Percentiles rank a stretch among this genome's conserved stretches.
These are phyloP conservation scores for Raja brachyura DNA, from an alignment of 2,113 vertebrate genomes.

Conservation along the genomic window DNA sequence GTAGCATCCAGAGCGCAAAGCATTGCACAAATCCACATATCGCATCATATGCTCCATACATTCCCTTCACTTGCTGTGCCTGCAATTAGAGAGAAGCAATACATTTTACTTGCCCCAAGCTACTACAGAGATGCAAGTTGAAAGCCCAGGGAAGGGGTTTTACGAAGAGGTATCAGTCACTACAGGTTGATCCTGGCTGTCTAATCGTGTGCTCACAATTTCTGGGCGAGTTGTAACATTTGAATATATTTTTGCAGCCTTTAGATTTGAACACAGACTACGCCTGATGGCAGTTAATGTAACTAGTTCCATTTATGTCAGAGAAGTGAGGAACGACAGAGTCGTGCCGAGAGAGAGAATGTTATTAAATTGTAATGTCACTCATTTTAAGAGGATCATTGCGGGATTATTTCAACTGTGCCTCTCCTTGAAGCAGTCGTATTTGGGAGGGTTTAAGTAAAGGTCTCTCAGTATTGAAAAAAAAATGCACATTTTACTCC, in stretches of 20 bases:
- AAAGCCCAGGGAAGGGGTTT: neutral
- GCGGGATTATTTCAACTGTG: neutral
- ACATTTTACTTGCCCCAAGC: neutral
- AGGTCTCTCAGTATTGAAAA: neutral
- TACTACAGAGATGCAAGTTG: neutral
- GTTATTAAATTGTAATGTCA: neutral
- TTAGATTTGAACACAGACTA: neutral
- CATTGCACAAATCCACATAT: neutral
- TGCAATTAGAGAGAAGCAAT: constrained; percentile 15
- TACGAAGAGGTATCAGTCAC: neutral
- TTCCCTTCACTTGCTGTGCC: neutral
- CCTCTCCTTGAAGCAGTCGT: neutral
- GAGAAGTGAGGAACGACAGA: neutral
- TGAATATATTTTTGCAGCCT: constrained; percentile 22
- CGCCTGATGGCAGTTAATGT: neutral
- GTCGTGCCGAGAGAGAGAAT: neutral
- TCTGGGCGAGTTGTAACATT: neutral
- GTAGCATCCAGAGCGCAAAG: constrained; percentile 41
- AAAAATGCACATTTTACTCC: neutral
- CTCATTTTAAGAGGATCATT: neutral
- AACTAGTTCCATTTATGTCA: neutral
- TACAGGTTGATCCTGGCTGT: neutral
- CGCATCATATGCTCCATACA: neutral
- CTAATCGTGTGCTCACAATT: neutral
- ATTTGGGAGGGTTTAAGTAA: neutral